A percentile compares a stretch with the other conserved stretches of the same genome.
Evolutionary conservation across 2,797 vertebrate species (phyloP).

Genomic region (Ciconia nigra): DNA sequence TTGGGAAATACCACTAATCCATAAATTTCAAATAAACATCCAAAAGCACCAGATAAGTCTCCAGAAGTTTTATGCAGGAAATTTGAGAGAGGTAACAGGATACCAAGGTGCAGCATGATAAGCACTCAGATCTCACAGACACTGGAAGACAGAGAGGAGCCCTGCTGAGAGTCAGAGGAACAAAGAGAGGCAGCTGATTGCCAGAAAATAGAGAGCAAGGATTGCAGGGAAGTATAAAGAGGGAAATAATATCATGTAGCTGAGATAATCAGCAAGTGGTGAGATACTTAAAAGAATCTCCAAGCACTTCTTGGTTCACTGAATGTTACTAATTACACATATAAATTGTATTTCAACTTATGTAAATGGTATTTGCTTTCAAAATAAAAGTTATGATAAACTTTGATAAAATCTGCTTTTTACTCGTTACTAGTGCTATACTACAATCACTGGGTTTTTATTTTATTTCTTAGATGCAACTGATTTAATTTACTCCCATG

Average conservation of each 20-base stretch:
- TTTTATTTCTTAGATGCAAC: neutral
- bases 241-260: neutral
- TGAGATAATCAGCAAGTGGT: neutral
- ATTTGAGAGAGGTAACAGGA: neutral
- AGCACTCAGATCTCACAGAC: neutral
- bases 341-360: neutral
- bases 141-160: neutral
- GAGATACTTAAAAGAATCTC: neutral
- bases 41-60: neutral
- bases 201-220: neutral
- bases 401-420: neutral
- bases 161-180: neutral
- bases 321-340: neutral
- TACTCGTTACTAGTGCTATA: neutral
- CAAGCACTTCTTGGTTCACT: neutral
- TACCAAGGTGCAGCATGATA: neutral
- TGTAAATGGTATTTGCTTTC: neutral
- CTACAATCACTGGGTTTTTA: neutral
- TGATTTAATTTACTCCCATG: neutral
- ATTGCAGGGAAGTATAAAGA: neutral
- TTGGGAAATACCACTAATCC: neutral
- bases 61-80: neutral
- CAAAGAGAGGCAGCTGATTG: neutral
- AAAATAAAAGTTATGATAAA: neutral
- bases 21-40: neutral